Conservation (phyloP, 2,797 vertebrate genomes). For the Trachurus trachurus region DNA sequence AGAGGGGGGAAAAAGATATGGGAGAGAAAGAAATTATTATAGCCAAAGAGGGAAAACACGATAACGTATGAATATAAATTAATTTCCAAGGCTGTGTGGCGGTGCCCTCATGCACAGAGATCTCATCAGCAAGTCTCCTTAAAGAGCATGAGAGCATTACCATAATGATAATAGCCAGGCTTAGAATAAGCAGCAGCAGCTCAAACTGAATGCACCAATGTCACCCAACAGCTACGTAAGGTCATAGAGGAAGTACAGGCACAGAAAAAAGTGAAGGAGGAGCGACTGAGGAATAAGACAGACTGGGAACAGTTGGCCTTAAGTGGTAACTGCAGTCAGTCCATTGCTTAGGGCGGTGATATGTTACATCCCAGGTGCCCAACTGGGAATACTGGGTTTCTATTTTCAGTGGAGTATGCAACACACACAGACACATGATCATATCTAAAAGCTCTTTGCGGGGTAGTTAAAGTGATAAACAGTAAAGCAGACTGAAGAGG, state of each 20-base stretch:
- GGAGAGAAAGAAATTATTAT: slow-evolving; percentile 18
- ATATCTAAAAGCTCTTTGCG: slow-evolving; percentile 64
- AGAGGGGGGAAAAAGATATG: background rate
- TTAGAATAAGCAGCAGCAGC: slow-evolving; percentile 47
- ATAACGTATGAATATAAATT: slow-evolving; percentile 60
- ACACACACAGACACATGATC: slow-evolving; percentile 50
- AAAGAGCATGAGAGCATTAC: slow-evolving; percentile 59
- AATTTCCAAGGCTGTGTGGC: slow-evolving; percentile 44
- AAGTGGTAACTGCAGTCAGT: slow-evolving; percentile 38
- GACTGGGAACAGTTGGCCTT: slow-evolving; percentile 4
- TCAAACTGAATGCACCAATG: slow-evolving; percentile 36
- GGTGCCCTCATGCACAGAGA: slow-evolving; percentile 39
- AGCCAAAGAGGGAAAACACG: slow-evolving; percentile 30
- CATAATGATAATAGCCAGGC: slow-evolving; percentile 61
- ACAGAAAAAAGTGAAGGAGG: slow-evolving; percentile 1
- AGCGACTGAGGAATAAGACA: background rate
- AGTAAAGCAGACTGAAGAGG: slow-evolving; percentile 39
- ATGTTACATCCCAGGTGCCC: slow-evolving; percentile 25
- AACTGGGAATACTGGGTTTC: slow-evolving; percentile 39
- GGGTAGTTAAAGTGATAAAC: slow-evolving; percentile 46
- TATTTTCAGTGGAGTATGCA: slow-evolving; percentile 55
- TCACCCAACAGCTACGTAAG: slow-evolving; percentile 42
- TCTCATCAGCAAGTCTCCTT: slow-evolving; percentile 63
- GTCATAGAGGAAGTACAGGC: slow-evolving; percentile 32
- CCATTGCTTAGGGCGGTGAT: slow-evolving; percentile 23